These are phyloP conservation scores for Poeciliopsis prolifica DNA, from an alignment of 2,113 vertebrate species.

Conservation along the genomic window DNA sequence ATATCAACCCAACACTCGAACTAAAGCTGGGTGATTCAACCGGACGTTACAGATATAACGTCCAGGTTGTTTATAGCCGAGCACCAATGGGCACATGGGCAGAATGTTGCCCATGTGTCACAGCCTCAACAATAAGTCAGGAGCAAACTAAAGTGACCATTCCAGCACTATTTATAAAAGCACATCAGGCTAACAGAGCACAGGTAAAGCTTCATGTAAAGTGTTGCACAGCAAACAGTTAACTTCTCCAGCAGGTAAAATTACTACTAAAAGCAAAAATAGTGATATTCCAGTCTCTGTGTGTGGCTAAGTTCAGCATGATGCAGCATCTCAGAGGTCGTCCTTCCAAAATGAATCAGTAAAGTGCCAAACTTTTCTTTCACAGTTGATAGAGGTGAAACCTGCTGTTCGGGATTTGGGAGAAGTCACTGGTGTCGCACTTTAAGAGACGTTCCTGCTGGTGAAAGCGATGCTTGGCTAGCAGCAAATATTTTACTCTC, in stretches of 20 bases:
- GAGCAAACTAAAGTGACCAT: conserved; percentile 47
- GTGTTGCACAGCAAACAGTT: conserved; percentile 20
- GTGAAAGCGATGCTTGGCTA: background rate
- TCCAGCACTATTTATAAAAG: conserved; percentile 36
- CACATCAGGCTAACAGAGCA: conserved; percentile 43
- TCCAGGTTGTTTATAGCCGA: too few relatives aligned
- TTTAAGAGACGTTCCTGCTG: background rate
- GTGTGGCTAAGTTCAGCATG: conserved; percentile 51
- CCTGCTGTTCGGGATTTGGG: conserved; percentile 31
- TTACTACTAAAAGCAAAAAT: conserved; percentile 63
- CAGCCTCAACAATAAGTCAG: conserved; percentile 43
- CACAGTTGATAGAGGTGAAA: conserved; percentile 32
- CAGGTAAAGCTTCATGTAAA: conserved; percentile 37
- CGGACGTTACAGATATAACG: background rate
- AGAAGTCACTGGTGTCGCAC: conserved; percentile 34
- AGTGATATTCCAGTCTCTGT: conserved; percentile 47
- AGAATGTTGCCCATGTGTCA: conserved; percentile 46
- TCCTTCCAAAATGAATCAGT: conserved; percentile 43
- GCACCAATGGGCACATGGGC: too few relatives aligned
- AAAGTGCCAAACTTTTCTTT: conserved; percentile 62
- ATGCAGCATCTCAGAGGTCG: conserved; percentile 63
- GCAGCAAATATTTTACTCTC: background rate
- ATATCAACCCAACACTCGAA: conserved; percentile 13
- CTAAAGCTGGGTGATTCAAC: background rate
- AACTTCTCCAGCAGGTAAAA: conserved; percentile 48